Evolutionary conservation across 2,888 invertebrate genomes (phyloP).

Genomic region (Scaptomyza reducta): DNA sequence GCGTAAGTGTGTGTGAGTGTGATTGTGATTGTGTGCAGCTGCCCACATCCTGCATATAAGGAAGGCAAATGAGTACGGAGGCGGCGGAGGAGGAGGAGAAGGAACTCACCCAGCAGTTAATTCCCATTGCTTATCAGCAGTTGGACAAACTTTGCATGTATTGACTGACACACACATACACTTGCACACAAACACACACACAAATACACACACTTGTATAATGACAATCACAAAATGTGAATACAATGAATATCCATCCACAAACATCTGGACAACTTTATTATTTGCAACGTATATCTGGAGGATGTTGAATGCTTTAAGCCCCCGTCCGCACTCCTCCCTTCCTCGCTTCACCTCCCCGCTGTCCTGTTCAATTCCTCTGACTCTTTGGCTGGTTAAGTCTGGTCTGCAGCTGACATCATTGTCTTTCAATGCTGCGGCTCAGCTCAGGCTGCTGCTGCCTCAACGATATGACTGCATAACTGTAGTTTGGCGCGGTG

Average conservation of each 20-base stretch:
- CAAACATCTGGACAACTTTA: constrained; percentile 19
- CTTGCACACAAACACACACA: constrained; percentile 5
- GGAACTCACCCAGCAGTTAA: constrained; percentile 52
- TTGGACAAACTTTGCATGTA: constrained; percentile 67
- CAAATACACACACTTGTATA: constrained; percentile 9
- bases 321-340: constrained; percentile 16
- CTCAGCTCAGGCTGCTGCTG: constrained; percentile 24
- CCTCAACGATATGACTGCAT: constrained; percentile 41
- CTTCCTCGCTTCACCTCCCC: not conserved
- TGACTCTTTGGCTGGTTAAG: constrained; percentile 24
- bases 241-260: constrained; percentile 61
- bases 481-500: constrained; percentile 29
- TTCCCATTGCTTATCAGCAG: constrained; percentile 73
- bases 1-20: constrained; percentile 1
- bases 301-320: constrained; percentile 34
- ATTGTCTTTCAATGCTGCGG: constrained; percentile 69
- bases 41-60: constrained; percentile 33
- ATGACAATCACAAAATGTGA: constrained; percentile 49
- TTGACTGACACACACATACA: constrained; percentile 53
- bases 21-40: constrained; percentile 3
- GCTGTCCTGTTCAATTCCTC: not conserved
- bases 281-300: constrained; percentile 18
- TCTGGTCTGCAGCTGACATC: constrained; percentile 68
- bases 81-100: not conserved
- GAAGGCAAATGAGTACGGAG: not conserved